Percentiles rank a stretch among this genome's conserved stretches.
Conservation (phyloP, 2,113 vertebrate species). For the Mustela nigripes region DNA sequence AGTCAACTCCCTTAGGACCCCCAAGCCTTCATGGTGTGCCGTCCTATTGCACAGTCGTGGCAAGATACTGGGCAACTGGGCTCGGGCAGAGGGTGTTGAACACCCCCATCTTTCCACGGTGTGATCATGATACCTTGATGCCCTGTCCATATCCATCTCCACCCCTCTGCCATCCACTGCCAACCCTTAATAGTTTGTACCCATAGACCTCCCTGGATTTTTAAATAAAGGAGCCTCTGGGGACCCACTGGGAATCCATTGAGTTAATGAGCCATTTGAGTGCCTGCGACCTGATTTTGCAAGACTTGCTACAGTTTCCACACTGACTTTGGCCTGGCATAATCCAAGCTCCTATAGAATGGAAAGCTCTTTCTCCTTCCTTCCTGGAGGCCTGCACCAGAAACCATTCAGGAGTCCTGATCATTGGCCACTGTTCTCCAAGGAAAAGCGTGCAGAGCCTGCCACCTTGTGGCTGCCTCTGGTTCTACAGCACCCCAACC, state of each 20-base stretch:
- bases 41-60: not conserved
- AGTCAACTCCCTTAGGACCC: not conserved
- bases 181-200: not conserved
- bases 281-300: not conserved
- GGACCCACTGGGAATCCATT: not conserved
- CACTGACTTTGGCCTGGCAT: conserved; percentile 64
- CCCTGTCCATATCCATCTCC: too few species aligned
- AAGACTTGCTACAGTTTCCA: conserved; percentile 22
- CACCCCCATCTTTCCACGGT: fast-evolving
- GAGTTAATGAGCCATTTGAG: not conserved
- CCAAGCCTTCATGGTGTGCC: not conserved
- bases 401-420: not conserved
- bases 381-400: conserved; percentile 64
- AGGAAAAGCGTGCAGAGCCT: conserved; percentile 58
- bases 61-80: not conserved
- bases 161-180: not conserved
- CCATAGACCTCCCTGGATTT: not conserved
- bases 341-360: not conserved
- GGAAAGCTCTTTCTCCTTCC: conserved; percentile 69
- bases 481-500: not conserved
- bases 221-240: not conserved
- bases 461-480: conserved; percentile 84
- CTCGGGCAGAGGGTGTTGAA: not conserved
- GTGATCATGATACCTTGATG: not conserved
- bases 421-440: not conserved